These are phyloP conservation scores for Lagopus muta DNA, from an alignment of 2,113 vertebrate species.

Conservation along the genomic window DNA sequence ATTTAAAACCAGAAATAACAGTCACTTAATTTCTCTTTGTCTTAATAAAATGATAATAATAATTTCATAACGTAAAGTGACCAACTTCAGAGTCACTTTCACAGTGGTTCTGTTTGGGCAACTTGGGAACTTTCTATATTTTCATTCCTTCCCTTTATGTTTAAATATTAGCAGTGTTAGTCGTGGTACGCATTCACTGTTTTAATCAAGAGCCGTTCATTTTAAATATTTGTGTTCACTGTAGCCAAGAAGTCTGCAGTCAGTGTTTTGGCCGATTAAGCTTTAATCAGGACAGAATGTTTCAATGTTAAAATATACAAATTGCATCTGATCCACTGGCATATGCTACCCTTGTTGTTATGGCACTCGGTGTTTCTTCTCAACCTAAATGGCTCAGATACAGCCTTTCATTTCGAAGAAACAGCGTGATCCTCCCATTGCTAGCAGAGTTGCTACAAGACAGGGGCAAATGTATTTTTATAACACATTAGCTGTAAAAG, in stretches of 20 bases:
- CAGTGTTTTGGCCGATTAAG: slow-evolving; percentile 65
- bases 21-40: background rate
- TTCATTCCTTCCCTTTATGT: slow-evolving; percentile 45
- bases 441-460: background rate
- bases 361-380: background rate
- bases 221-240: slow-evolving; percentile 72
- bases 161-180: slow-evolving; percentile 39
- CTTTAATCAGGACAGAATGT: slow-evolving; percentile 72
- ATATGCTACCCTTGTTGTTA: slow-evolving; percentile 36
- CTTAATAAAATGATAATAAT: background rate
- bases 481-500: background rate
- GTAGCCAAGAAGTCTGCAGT: slow-evolving; percentile 66
- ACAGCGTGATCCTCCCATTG: background rate
- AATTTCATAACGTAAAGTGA: background rate
- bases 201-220: slow-evolving; percentile 58
- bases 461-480: background rate
- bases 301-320: slow-evolving; percentile 65
- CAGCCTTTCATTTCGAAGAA: background rate
- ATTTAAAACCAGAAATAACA: background rate
- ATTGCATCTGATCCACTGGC: slow-evolving; percentile 52
- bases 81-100: background rate
- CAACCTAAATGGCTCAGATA: background rate
- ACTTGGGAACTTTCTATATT: slow-evolving; percentile 9
- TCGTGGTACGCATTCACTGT: background rate
- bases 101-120: background rate